Conservation (phyloP, 2,888 invertebrate genomes). For the Trileptium ribeirensis region DNA sequence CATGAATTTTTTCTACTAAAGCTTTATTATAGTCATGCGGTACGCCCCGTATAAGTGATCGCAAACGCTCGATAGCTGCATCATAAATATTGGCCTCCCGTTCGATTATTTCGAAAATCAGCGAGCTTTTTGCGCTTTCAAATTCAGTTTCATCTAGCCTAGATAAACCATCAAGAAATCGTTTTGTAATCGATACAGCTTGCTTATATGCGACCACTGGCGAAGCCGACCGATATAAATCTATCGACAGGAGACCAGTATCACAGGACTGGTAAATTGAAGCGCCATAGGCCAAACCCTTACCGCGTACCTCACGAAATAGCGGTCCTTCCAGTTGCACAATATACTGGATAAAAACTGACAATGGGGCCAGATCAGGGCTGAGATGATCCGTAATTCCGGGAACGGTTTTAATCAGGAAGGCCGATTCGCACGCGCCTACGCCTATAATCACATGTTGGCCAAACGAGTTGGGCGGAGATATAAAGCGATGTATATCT, state of each 20-base stretch:
- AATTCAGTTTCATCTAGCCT: constrained; percentile 69
- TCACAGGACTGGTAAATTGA: too few species aligned
- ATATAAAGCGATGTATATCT: too few species aligned
- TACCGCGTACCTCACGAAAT: constrained; percentile 78
- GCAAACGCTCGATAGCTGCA: too few species aligned
- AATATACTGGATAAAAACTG: constrained; percentile 75
- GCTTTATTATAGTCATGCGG: too few species aligned
- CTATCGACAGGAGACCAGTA: constrained; percentile 66
- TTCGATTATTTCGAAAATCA: constrained; percentile 77
- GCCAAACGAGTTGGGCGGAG: too few species aligned
- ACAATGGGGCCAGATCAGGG: constrained; percentile 65
- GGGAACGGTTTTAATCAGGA: constrained; percentile 63
- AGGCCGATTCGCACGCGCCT: constrained; percentile 51
- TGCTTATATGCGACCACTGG: constrained; percentile 70
- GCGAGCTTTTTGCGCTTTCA: constrained; percentile 73
- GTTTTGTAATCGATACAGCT: constrained; percentile 64
- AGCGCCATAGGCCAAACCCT: constrained; percentile 75
- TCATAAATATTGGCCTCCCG: constrained; percentile 70
- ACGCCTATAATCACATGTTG: background rate
- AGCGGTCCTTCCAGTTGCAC: constrained; percentile 77
- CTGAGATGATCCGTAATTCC: constrained; percentile 62
- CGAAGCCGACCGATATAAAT: constrained; percentile 70
- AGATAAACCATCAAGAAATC: too few species aligned
- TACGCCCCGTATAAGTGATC: too few species aligned
- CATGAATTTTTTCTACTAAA: too few species aligned